Evolutionary conservation across 1,140 invertebrate genomes (phyloP).

Genomic region (Drosophila littoralis): DNA sequence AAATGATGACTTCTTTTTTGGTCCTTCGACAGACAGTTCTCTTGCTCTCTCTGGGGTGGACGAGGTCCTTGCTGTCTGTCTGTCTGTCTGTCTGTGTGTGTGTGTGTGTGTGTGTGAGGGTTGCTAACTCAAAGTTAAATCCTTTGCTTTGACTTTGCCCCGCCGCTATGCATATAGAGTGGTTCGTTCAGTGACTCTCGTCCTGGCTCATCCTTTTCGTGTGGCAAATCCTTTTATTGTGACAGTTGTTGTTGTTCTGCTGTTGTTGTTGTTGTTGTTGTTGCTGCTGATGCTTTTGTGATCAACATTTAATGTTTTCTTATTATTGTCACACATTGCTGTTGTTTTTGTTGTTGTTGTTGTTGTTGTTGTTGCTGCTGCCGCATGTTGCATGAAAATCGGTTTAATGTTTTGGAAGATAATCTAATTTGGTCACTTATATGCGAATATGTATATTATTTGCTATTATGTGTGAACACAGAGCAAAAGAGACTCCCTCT

Average conservation of each 20-base stretch:
- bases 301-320: constrained; percentile 83
- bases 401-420: constrained; percentile 84
- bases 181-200: constrained; percentile 1
- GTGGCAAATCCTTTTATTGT: constrained; percentile 81
- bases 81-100: no score
- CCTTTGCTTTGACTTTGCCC: constrained; percentile 46
- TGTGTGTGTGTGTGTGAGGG: constrained; percentile 34
- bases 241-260: constrained; percentile 81
- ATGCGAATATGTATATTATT: constrained; percentile 84
- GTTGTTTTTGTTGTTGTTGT: no score
- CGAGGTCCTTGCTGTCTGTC: neutral
- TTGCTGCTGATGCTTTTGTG: constrained; percentile 59
- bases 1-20: constrained; percentile 82
- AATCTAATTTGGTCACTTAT: constrained; percentile 84
- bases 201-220: constrained; percentile 26
- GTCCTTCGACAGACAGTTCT: constrained; percentile 7
- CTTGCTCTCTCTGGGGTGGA: neutral
- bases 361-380: constrained; percentile 21
- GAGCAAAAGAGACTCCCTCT: neutral
- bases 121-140: constrained; percentile 55
- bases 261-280: constrained; percentile 24
- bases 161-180: constrained; percentile 24
- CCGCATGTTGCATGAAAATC: constrained; percentile 62
- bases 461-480: constrained; percentile 64
- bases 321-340: constrained; percentile 51